A percentile compares a stretch with the other conserved stretches of the same genome.
Evolutionary conservation across 37 sponge, comb jelly and placozoan species (phyloP).

Genomic region (Lycopodina hypogea): DNA sequence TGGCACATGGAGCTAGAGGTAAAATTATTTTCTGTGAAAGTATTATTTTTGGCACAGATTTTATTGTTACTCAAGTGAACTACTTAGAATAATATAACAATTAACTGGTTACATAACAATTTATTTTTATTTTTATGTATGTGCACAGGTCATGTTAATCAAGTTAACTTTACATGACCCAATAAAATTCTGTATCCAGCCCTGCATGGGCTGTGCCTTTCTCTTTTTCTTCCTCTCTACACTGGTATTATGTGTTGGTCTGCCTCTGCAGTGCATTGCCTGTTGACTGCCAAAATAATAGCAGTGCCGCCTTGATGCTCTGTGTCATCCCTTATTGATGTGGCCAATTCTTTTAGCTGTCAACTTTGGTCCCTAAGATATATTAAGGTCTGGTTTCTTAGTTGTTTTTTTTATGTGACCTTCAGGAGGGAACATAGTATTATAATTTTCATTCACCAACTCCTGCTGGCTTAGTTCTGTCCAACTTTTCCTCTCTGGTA

Average conservation of each 20-base stretch:
- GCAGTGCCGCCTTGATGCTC: slow-evolving; percentile 22
- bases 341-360: neutral
- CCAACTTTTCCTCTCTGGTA: too few relatives aligned
- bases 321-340: neutral
- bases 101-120: too few relatives aligned
- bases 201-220: neutral
- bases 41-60: too few relatives aligned
- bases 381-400: slow-evolving; percentile 43
- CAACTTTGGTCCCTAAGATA: neutral
- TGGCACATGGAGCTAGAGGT: too few relatives aligned
- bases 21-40: too few relatives aligned
- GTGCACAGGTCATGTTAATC: too few relatives aligned
- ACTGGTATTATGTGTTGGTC: neutral
- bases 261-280: slow-evolving; percentile 40
- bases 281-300: slow-evolving; percentile 65
- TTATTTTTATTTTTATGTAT: too few relatives aligned
- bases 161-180: too few relatives aligned
- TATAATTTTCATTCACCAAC: too few relatives aligned
- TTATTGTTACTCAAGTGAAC: too few relatives aligned
- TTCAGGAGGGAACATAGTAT: slow-evolving; percentile 16
- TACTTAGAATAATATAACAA: too few relatives aligned
- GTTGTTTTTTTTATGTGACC: slow-evolving; percentile 25
- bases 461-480: too few relatives aligned
- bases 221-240: neutral
- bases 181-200: neutral